phyloP scores from a whole-genome alignment of 2,888 invertebrate genomes.

The Therioaphis trifolii region DNA sequence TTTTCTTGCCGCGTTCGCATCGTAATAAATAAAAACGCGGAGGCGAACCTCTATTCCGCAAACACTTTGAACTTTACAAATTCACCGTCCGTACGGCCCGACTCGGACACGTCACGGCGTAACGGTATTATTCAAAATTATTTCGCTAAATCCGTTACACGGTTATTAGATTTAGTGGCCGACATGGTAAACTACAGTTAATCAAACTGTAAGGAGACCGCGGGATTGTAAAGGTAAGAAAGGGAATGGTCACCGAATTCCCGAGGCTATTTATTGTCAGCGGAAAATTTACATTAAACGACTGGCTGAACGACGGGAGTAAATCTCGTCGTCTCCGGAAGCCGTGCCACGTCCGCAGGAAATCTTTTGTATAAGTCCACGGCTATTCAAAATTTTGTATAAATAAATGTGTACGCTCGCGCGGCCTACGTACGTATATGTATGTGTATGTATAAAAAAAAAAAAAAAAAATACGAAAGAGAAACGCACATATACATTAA shows the following conservation, averaged over 20 bases:
- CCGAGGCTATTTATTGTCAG: slow-evolving; percentile 43
- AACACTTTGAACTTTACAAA: neutral
- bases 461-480: too few species aligned
- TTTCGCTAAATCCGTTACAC: neutral
- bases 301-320: slow-evolving; percentile 22
- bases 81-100: too few species aligned
- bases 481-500: slow-evolving; percentile 32
- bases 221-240: neutral
- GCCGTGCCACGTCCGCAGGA: slow-evolving; percentile 57
- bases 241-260: slow-evolving; percentile 28
- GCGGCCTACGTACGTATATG: neutral
- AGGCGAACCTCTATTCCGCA: too few species aligned
- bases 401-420: slow-evolving; percentile 25
- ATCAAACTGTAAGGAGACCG: neutral
- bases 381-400: slow-evolving; percentile 36
- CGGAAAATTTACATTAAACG: slow-evolving; percentile 53
- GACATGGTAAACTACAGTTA: neutral
- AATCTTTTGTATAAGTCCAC: slow-evolving; percentile 52
- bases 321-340: slow-evolving; percentile 60
- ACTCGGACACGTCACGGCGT: too few species aligned
- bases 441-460: neutral
- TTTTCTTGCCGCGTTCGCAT: too few species aligned
- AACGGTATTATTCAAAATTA: slow-evolving; percentile 14
- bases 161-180: slow-evolving; percentile 8
- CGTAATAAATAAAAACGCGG: too few species aligned